Base-by-base conservation (phyloP, 2,888 invertebrate species). In the Nemotelus nigrinus region DNA sequence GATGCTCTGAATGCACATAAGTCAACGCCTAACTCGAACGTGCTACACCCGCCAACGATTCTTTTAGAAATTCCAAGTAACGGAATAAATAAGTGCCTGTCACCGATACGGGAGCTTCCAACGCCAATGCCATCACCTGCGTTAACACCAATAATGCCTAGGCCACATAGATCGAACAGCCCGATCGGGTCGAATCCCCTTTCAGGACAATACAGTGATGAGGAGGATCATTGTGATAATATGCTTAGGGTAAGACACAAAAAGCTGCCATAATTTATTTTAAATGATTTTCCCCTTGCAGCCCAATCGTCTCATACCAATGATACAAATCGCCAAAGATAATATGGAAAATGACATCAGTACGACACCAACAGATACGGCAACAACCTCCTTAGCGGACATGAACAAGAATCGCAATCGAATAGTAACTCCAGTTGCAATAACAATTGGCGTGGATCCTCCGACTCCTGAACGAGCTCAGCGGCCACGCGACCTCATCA, bases 21-120 rank as follows among this genome's bases (percentile, higher is more conserved):
- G 85, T 88, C 89, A 44, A 86, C 88, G 68, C 85, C 88, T 67
- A 81, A 81, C 74, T 5, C 74, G 8, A 92, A 91, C 84, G 87
- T 91, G 68, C 88, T 92, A 58, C 92, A 93, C 85, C 92, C 93
- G 77, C 93, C 93, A 55, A 92, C 92, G 57, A 94, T 94, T 81
- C 89, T 93, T 48, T 89, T 94, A 76, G 94, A 94, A 89, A 92
- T 93, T 82, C 93, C 94, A 58, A 91, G 90, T 85, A 82, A 83
- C 77, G 85, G 86, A 78, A 92, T 92, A 82, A 93, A 91, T 84
- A 93, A 93, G 87, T 94, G 94, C 88, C 90, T 94, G 81, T 94
- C 94, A 72, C 94, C 94, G 0, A 94, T 94, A 81, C 89, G 92
- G 81, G 94, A 94, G 86, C 89, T 94, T 81, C 94, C 94, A 2